phyloP scores from a whole-genome alignment of 2,113 vertebrate species.

The Neofelis nebulosa region DNA sequence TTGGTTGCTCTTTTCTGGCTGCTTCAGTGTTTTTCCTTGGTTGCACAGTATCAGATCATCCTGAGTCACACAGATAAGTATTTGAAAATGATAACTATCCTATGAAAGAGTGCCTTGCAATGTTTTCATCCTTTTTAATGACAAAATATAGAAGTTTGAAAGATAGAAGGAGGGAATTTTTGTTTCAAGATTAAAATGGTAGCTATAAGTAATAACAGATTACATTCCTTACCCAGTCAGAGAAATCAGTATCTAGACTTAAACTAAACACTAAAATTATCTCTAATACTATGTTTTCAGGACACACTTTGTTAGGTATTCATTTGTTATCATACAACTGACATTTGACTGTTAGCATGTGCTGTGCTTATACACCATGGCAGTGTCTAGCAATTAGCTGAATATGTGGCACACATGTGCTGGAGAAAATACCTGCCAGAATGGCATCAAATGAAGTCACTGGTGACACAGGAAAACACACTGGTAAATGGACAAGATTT shows the following conservation, averaged over 20 bases:
- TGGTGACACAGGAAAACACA: background rate
- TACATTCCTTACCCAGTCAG: background rate
- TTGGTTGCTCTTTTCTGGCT: background rate
- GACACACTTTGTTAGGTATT: background rate
- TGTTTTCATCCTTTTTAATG: constrained; percentile 6
- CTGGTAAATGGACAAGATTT: background rate
- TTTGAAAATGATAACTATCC: background rate
- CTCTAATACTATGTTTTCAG: background rate
- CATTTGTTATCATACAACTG: background rate
- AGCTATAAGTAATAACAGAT: background rate
- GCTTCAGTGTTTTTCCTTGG: background rate
- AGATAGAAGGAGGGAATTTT: constrained; percentile 6
- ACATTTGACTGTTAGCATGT: background rate
- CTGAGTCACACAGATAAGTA: background rate
- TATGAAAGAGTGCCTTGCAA: background rate
- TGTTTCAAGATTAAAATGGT: constrained; percentile 21
- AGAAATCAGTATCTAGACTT: constrained; percentile 19
- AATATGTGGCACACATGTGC: background rate
- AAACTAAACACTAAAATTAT: constrained; percentile 35
- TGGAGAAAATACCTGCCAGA: background rate
- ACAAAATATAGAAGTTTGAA: background rate
- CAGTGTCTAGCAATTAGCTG: background rate
- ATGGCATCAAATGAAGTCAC: background rate
- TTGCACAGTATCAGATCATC: background rate
- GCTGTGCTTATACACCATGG: background rate